Conservation (phyloP, 1,140 invertebrate species). For the Anastatus disparis region DNA sequence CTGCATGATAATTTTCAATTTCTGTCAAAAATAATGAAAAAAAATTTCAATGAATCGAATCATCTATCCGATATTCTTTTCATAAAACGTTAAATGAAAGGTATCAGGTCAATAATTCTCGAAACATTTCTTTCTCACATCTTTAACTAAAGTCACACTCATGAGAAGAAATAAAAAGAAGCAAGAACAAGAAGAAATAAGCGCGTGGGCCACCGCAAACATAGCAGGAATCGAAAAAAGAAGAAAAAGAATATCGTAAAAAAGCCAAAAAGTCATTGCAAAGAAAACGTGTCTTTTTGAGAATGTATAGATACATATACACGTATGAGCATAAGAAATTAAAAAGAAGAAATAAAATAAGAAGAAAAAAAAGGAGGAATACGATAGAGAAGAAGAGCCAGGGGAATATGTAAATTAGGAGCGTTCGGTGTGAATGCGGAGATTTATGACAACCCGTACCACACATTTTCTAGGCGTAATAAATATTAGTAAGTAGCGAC, state of each 20-base stretch:
- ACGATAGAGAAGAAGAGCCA: constrained; percentile 19
- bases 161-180: neutral
- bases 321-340: neutral
- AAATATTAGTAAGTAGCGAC: constrained; percentile 65
- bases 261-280: neutral
- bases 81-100: constrained; percentile 1
- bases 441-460: constrained; percentile 60
- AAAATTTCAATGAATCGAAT: too few species aligned
- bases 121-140: constrained; percentile 10
- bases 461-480: constrained; percentile 62
- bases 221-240: constrained; percentile 29
- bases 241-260: neutral
- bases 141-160: neutral
- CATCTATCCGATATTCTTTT: too few species aligned
- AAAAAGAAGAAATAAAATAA: neutral
- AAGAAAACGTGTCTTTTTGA: neutral
- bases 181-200: neutral
- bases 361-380: too few species aligned
- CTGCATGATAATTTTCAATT: too few species aligned
- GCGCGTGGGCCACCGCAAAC: constrained; percentile 24
- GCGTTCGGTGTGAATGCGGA: constrained; percentile 62
- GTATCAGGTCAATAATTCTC: neutral
- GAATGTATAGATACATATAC: neutral
- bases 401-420: constrained; percentile 64
- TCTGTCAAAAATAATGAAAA: too few species aligned